phyloP scores from a whole-genome alignment of 1,140 invertebrate genomes.

The Ceratina australensis region DNA sequence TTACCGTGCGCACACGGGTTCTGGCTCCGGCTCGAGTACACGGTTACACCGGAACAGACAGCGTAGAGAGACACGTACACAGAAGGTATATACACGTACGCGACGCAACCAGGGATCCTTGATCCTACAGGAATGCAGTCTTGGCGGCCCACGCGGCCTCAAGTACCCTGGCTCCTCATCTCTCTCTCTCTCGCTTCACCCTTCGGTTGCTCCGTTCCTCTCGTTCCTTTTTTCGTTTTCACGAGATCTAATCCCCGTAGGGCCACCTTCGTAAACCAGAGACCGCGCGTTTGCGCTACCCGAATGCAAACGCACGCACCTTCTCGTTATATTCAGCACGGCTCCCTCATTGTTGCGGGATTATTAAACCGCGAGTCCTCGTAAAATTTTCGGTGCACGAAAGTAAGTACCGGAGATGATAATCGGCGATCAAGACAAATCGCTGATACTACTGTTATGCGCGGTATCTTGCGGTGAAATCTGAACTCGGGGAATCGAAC shows the following conservation, averaged over 20 bases:
- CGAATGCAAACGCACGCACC: slow-evolving; percentile 60
- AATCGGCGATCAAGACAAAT: slow-evolving; percentile 29
- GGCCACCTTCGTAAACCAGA: slow-evolving; percentile 53
- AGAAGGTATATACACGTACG: slow-evolving; percentile 46
- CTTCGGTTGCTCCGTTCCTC: slow-evolving; percentile 34
- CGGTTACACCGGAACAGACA: background rate
- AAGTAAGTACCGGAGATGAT: background rate
- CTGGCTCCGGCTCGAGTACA: slow-evolving; percentile 6
- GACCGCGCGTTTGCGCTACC: slow-evolving; percentile 57
- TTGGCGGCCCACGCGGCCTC: slow-evolving; percentile 73
- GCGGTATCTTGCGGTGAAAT: slow-evolving; percentile 23
- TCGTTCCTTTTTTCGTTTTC: slow-evolving; percentile 67
- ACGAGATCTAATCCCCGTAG: slow-evolving; percentile 72
- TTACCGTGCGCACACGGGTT: background rate
- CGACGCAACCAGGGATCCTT: slow-evolving; percentile 72
- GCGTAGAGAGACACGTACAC: slow-evolving; percentile 32
- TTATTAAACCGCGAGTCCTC: background rate
- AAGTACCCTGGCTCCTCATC: slow-evolving; percentile 60
- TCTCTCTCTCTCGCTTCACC: slow-evolving; percentile 22
- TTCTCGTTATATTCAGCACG: slow-evolving; percentile 54
- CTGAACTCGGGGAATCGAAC: slow-evolving; percentile 23
- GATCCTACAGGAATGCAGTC: slow-evolving; percentile 77
- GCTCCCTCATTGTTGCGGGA: background rate
- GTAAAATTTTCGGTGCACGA: background rate
- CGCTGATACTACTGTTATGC: slow-evolving; percentile 1